Conservation (phyloP, 2,797 vertebrate genomes). For the Micrastur ruficollis region DNA sequence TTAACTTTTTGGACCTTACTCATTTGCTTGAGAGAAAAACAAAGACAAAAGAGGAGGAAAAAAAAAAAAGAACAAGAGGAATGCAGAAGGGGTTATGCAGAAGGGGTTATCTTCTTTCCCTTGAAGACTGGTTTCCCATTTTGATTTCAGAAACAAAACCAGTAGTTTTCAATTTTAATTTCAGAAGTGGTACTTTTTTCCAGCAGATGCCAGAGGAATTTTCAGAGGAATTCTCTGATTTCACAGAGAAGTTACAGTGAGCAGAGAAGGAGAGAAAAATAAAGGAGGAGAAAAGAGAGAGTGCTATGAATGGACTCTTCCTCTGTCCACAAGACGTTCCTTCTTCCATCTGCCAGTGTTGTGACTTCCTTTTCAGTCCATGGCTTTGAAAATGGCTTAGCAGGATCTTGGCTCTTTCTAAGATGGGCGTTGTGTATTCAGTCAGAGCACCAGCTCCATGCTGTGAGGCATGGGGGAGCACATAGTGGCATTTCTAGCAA, state of each 20-base stretch:
- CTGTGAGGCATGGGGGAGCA: not conserved
- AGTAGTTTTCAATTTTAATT: not conserved
- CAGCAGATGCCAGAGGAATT: not conserved
- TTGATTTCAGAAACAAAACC: not conserved
- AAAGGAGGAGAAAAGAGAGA: not conserved
- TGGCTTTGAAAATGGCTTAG: not conserved
- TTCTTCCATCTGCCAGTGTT: not conserved
- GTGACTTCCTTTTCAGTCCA: not conserved
- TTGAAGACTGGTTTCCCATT: not conserved
- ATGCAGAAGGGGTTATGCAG: not conserved
- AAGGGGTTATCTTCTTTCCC: not conserved
- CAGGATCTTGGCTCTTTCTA: not conserved
- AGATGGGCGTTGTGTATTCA: not conserved
- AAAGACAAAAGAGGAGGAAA: not conserved
- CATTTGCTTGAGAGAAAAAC: not conserved
- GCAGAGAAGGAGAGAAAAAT: not conserved
- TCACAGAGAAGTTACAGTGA: not conserved
- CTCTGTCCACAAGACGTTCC: not conserved
- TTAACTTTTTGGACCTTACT: not conserved
- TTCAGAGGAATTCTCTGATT: not conserved
- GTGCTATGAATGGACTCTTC: not conserved
- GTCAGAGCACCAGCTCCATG: not conserved
- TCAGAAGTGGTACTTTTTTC: not conserved
- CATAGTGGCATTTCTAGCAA: not conserved
- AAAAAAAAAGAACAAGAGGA: not conserved